A percentile compares a stretch with the other conserved stretches of the same genome.
Conservation (phyloP, 2,113 vertebrate genomes). For the Nannobrachium achirus region DNA sequence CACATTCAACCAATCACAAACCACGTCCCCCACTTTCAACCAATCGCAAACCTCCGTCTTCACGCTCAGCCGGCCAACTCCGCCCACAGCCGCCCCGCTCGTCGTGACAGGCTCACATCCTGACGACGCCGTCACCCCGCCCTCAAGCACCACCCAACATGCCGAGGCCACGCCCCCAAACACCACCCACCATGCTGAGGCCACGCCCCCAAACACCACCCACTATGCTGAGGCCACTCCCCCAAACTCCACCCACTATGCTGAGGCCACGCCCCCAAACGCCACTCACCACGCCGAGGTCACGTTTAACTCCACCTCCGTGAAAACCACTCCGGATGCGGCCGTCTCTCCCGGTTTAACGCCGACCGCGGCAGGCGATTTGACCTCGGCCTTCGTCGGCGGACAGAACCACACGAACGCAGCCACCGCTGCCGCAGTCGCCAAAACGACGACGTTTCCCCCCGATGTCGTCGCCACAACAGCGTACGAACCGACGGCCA, state of each 20-base stretch:
- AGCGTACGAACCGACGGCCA: too few species aligned
- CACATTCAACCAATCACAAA: not conserved
- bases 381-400: too few species aligned
- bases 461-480: too few species aligned
- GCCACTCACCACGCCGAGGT: too few species aligned
- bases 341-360: too few species aligned
- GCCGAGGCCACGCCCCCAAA: not conserved
- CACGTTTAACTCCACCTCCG: not conserved
- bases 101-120: not conserved
- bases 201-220: not conserved
- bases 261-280: not conserved
- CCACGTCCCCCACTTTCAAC: not conserved
- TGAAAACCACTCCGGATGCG: too few species aligned
- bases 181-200: constrained; percentile 1
- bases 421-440: too few species aligned
- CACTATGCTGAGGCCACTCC: too few species aligned
- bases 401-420: too few species aligned
- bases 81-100: not conserved
- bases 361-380: too few species aligned
- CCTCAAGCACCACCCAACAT: not conserved
- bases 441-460: too few species aligned
- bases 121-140: not conserved
- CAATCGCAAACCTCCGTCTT: not conserved
- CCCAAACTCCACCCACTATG: too few species aligned
- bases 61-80: not conserved